Conservation (phyloP, 2,113 vertebrate genomes). For the Eubucco bourcierii region DNA sequence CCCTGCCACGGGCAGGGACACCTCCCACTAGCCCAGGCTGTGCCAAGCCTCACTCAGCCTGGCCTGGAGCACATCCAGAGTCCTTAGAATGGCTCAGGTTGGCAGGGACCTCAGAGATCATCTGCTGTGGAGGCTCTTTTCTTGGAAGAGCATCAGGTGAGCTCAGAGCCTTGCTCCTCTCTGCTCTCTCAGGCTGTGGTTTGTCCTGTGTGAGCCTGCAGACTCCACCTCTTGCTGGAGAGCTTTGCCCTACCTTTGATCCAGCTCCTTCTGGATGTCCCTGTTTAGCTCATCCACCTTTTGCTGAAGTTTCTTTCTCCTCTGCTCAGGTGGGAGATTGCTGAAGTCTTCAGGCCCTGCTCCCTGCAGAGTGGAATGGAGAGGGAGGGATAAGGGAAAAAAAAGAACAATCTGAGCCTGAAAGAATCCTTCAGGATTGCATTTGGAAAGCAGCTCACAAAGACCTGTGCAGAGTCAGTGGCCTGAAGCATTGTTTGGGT, state of each 20-base stretch:
- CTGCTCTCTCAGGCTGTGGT: not conserved
- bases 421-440: not conserved
- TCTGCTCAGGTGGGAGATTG: conserved; percentile 95
- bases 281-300: conserved; percentile 93
- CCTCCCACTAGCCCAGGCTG: no score
- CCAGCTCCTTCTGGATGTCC: conserved; percentile 95
- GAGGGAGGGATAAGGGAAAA: not conserved
- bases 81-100: not conserved
- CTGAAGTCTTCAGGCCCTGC: conserved; percentile 96
- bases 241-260: conserved; percentile 83
- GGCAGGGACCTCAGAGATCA: not conserved
- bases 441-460: not conserved
- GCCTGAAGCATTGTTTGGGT: conserved; percentile 25
- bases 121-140: not conserved
- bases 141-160: not conserved
- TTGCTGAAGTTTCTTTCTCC: conserved; percentile 95
- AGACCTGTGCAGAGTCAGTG: not conserved
- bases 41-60: no score
- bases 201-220: not conserved
- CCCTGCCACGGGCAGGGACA: no score
- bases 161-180: not conserved
- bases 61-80: no score
- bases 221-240: not conserved
- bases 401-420: not conserved
- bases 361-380: conserved; percentile 77